Evolutionary conservation across 2,888 invertebrate genomes (phyloP).

Genomic region (Ochlodes sylvanus): DNA sequence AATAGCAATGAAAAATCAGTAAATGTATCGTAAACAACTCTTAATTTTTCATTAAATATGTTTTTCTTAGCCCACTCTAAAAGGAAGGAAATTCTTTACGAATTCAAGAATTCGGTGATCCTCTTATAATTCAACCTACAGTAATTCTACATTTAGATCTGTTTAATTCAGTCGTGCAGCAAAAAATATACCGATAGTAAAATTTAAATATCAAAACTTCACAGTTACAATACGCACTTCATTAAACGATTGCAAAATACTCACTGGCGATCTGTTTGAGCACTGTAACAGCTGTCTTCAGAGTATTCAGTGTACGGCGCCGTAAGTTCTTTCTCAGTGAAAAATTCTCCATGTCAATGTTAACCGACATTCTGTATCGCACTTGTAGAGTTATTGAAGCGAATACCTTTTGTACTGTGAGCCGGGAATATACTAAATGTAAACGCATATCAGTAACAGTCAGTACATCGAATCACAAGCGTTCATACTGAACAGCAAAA

Average conservation of each 20-base stretch:
- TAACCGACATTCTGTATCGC: slow-evolving; percentile 66
- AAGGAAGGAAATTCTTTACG: no score
- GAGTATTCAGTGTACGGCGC: slow-evolving; percentile 75
- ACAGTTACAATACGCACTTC: neutral
- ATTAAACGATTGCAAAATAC: slow-evolving; percentile 48
- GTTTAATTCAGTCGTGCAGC: no score
- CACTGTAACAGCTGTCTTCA: slow-evolving; percentile 77
- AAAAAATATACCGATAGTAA: no score
- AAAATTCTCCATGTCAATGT: slow-evolving; percentile 77
- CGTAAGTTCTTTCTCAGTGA: slow-evolving; percentile 76
- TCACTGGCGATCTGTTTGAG: slow-evolving; percentile 80
- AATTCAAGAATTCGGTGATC: no score
- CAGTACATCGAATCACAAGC: slow-evolving; percentile 62
- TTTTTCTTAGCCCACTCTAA: no score
- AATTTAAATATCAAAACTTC: no score
- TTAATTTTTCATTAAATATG: no score
- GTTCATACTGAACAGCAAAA: slow-evolving; percentile 63
- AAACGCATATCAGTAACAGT: slow-evolving; percentile 76
- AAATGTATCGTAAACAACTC: no score
- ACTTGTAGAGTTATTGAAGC: slow-evolving; percentile 46
- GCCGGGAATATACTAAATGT: slow-evolving; percentile 72
- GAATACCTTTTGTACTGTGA: slow-evolving; percentile 71
- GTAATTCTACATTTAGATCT: neutral
- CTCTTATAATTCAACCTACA: neutral
- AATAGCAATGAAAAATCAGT: no score